Percentiles rank a stretch among this genome's conserved stretches.
Conservation (phyloP, 2,888 invertebrate genomes). For the Stenoptilia bipunctidactyla region DNA sequence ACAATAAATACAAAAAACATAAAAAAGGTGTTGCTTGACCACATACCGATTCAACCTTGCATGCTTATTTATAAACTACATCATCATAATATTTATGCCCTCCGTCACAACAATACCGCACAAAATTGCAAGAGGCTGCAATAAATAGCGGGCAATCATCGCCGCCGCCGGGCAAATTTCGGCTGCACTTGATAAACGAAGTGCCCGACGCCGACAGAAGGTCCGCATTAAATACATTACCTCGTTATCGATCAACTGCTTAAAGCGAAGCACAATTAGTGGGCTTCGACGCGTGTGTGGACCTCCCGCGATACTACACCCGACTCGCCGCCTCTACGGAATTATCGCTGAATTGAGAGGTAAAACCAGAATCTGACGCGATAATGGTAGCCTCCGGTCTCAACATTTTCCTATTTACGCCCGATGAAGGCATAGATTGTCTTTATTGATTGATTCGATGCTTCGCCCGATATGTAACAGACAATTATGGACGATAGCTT, state of each 20-base stretch:
- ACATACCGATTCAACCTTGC: too few species aligned
- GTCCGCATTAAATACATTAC: slow-evolving; percentile 37
- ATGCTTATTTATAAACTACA: too few species aligned
- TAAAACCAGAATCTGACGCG: slow-evolving; percentile 48
- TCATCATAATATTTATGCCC: too few species aligned
- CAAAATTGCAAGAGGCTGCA: background rate
- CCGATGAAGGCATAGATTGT: slow-evolving; percentile 4
- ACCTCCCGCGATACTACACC: slow-evolving; percentile 48
- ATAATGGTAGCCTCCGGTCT: slow-evolving; percentile 42
- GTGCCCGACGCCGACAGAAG: slow-evolving; percentile 33
- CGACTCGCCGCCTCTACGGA: slow-evolving; percentile 42
- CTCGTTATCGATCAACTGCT: slow-evolving; percentile 58
- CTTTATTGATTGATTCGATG: slow-evolving; percentile 1
- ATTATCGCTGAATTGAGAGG: slow-evolving; percentile 63
- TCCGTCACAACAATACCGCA: too few species aligned
- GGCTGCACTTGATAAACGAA: too few species aligned
- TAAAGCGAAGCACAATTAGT: slow-evolving; percentile 57
- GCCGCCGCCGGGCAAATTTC: too few species aligned
- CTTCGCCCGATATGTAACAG: background rate
- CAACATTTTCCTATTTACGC: slow-evolving; percentile 43
- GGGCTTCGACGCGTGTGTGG: slow-evolving; percentile 33
- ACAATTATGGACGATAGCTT: background rate
- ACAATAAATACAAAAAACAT: too few species aligned
- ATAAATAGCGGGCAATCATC: background rate
- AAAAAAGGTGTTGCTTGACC: too few species aligned